phyloP scores from a whole-genome alignment of 1,140 invertebrate species.

The Parapsyche elsis region DNA sequence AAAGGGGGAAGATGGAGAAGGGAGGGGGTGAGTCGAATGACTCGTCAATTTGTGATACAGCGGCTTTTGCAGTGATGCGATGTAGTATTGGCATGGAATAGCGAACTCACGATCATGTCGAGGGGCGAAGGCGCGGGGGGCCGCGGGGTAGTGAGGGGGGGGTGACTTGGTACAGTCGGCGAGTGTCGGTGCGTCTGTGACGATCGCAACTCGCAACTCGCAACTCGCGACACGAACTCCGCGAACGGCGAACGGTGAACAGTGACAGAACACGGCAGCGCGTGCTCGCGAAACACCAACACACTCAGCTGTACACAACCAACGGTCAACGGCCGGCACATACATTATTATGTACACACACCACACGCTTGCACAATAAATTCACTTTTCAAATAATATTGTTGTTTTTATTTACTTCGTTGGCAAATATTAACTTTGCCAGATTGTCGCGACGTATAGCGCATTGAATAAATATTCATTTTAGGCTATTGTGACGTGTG shows the following conservation, averaged over 20 bases:
- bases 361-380: too few species aligned
- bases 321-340: not conserved
- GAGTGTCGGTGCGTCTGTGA: not conserved
- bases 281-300: not conserved
- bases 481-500: too few species aligned
- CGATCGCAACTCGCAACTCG: not conserved
- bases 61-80: too few species aligned
- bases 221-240: not conserved
- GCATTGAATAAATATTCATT: too few species aligned
- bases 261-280: not conserved
- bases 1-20: not conserved
- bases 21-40: not conserved
- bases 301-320: conserved; percentile 2
- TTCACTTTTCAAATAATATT: too few species aligned
- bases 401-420: too few species aligned
- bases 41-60: not conserved
- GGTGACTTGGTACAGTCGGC: not conserved
- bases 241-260: not conserved
- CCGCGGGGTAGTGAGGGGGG: not conserved
- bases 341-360: not conserved
- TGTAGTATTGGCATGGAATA: not conserved
- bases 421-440: too few species aligned
- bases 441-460: too few species aligned
- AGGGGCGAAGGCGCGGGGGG: not conserved
- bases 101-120: not conserved